Base-by-base conservation (phyloP, 2,888 invertebrate species). In the Cremastobaeus sp. region DNA sequence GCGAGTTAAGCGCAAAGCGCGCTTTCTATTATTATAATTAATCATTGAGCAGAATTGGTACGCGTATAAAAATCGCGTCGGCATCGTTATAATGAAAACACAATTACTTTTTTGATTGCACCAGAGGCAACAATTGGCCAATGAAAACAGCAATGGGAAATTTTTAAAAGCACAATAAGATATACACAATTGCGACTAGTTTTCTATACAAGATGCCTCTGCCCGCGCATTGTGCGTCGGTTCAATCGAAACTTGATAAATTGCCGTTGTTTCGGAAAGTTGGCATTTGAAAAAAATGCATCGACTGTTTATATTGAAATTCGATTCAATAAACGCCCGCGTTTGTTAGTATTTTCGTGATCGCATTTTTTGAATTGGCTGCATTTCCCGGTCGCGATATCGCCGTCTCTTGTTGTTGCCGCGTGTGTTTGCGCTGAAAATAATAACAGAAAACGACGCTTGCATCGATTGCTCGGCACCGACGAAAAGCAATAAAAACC, bases 231-330 rank as follows among this genome's bases (percentile, higher is more conserved):
- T 68, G 73, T 73, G 30, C 57, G 48, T 30, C 30, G 50, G 62
- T 66, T 66, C 60, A 73, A 73, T 73, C 66, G 66, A 60, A 73
- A 73, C 66, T 54, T 73, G 66, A 73, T 73, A 66, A 73, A 73
- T 73, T 66, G 73, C 73, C 73, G 65, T 73, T 73, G 73, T 73
- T 66, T 66, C 34, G 64, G 20, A 64, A 65, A 65, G 52, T 71
- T 71, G 25, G 66, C 34, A 47, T 54, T 32, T n/a, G 41, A 12
- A 3, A 71, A 70, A 72, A 72, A 71, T 59, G 65, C 70, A 50
- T 64, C 54, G 72, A 65, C 59, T 72, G 54, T 72, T 72, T 72
- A 72, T 72, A 72, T 72, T 72, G 72, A 65, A 72, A 65, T 71
- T 70, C 70, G 70, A 70, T 70, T 70, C 48, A 62, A 70, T 70